Evolutionary conservation across 2,888 invertebrate species (phyloP).

Genomic region (Callyntrura guangdongensis): DNA sequence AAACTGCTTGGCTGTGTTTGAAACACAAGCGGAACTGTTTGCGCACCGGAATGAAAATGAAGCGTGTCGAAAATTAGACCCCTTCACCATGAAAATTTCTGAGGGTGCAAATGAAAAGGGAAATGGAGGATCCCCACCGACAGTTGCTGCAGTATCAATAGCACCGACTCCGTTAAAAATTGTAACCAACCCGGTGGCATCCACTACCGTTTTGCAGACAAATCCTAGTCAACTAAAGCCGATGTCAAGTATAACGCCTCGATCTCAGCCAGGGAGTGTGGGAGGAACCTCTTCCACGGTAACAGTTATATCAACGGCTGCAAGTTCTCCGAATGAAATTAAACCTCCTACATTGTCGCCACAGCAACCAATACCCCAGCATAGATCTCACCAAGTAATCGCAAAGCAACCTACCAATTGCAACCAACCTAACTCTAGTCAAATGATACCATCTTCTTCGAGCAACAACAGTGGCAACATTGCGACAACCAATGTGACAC

Average conservation of each 20-base stretch:
- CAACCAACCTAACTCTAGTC: conserved; percentile 9
- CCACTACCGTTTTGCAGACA: background rate
- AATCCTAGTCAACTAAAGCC: background rate
- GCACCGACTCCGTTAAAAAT: conserved; percentile 57
- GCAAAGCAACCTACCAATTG: conserved; percentile 6
- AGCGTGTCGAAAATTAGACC: conserved; percentile 45
- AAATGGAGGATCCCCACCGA: background rate
- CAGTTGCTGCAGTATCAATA: conserved; percentile 13
- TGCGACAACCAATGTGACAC: background rate
- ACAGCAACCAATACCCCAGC: background rate
- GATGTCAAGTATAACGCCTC: background rate
- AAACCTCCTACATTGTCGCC: background rate
- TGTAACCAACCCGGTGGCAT: conserved; percentile 48
- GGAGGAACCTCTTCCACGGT: background rate
- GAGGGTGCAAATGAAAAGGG: conserved; percentile 1
- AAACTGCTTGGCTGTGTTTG: conserved; percentile 48
- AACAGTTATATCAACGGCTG: conserved; percentile 11
- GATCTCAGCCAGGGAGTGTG: background rate
- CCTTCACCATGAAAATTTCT: conserved; percentile 54
- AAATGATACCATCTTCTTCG: conserved; percentile 17
- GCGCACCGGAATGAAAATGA: conserved; percentile 38
- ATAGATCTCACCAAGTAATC: conserved; percentile 5
- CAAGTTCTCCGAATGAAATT: background rate
- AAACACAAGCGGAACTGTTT: conserved; percentile 48
- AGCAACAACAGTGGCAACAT: background rate